A percentile compares a stretch with the other conserved stretches of the same genome.
Evolutionary conservation across 2,113 vertebrate species (phyloP).

Genomic region (Siphamia tubifer): DNA sequence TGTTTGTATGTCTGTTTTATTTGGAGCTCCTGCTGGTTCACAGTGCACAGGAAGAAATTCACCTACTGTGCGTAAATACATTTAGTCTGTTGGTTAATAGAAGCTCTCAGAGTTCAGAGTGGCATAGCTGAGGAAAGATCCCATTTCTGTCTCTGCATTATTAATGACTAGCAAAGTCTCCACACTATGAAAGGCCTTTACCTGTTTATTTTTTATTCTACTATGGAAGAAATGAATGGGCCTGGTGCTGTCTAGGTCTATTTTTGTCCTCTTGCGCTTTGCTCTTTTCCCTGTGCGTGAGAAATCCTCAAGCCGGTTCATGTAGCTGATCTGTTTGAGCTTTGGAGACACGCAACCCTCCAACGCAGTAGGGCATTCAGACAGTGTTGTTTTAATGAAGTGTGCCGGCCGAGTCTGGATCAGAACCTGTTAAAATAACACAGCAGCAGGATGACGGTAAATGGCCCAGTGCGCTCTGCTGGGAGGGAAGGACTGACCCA

Average conservation of each 20-base stretch:
- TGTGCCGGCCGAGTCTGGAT: not conserved
- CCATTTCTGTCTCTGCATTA: conserved; percentile 52
- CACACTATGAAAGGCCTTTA: conserved; percentile 35
- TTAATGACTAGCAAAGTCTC: conserved; percentile 30
- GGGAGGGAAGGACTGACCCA: too few species aligned
- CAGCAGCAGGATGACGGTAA: not conserved
- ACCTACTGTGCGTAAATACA: not conserved
- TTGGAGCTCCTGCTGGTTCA: too few species aligned
- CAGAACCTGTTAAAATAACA: conserved; percentile 26
- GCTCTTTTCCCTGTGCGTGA: conserved; percentile 59
- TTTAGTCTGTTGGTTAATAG: not conserved
- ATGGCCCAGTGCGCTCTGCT: not conserved
- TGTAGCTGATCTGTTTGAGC: conserved; percentile 14
- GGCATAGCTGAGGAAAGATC: conserved; percentile 20
- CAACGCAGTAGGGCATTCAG: not conserved
- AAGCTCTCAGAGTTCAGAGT: conserved; percentile 17
- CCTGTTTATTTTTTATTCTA: conserved; percentile 17
- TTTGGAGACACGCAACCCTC: conserved; percentile 30
- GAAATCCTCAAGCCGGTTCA: conserved; percentile 12
- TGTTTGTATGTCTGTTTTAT: too few species aligned
- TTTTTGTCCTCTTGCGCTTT: conserved; percentile 41
- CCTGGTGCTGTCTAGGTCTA: conserved; percentile 1
- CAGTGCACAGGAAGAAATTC: too few species aligned
- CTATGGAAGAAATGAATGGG: conserved; percentile 24
- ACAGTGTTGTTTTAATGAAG: conserved; percentile 21